Evolutionary conservation across 2,797 vertebrate genomes (phyloP), one percentile per base, ranked within the genome.

Genomic region (Anguilla megastoma): DNA sequence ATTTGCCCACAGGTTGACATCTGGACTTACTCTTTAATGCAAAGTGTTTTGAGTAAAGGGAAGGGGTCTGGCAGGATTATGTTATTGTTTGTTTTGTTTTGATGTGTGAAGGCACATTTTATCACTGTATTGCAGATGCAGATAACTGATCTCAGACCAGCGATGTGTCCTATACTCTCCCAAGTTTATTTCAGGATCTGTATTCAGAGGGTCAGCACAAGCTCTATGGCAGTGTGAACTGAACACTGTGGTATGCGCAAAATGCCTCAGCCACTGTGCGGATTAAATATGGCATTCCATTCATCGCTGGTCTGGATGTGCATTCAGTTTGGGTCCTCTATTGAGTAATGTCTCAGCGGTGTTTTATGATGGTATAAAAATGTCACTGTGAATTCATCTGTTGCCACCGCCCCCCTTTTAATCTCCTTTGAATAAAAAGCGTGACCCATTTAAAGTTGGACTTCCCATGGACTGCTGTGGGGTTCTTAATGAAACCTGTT

Each of bases 301-400:
- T 87, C 85, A 84, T 88, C 74, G 36, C 69, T 45, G 14, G 63
- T 27, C 52, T 85, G 48, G 87, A 85, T 52, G 87, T 33, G 60
- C 36, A 76, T 91, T 85, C 33, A 79, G 66, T 33, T 27, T 16
- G 74, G 80, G n/a, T 45, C 27, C 84, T 89, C 41, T 45, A 69
- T 84, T 41, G 58, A 84, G 63, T n/a, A 36, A n/a, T 76, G 54
- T 85, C 89, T 87, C 74, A 87, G 87, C 88, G 71, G 66, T 85
- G 86, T 90, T 90, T 91, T 90, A 91, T 91, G 86, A 84, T 2
- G 82, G 66, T 76, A 84, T 90, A 88, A 90, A 91, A 84, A 87
- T 76, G 86, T 82, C 84, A 41, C 88, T 66, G 83, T 90, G 91
- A 91, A 89, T 89, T 84, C n/a, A 54, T 33, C 86, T 52, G 33